These are phyloP conservation scores for Anguilla obscura DNA, from an alignment of 2,797 vertebrate genomes.

Conservation along the genomic window DNA sequence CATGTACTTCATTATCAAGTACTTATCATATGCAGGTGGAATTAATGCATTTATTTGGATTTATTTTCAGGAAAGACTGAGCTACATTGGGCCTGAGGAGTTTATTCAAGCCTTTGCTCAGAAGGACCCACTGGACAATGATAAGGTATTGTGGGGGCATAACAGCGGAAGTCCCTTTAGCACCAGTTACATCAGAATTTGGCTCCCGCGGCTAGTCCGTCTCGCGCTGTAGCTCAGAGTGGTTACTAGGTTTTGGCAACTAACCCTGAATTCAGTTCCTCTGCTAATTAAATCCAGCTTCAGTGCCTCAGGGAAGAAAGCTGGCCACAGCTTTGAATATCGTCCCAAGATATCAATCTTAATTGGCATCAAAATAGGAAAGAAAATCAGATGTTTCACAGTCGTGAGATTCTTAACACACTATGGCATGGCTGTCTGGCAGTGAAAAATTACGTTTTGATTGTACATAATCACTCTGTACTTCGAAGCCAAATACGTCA, in stretches of 20 bases:
- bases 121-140: slow-evolving; percentile 86
- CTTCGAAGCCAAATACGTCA: neutral
- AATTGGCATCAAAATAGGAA: neutral
- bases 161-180: neutral
- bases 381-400: neutral
- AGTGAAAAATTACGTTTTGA: neutral
- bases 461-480: neutral
- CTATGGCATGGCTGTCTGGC: neutral
- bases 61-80: slow-evolving; percentile 84
- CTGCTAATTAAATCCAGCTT: neutral
- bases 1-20: neutral
- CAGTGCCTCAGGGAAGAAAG: neutral
- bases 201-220: neutral
- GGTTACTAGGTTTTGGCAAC: neutral
- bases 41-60: slow-evolving; percentile 16
- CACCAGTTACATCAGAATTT: slow-evolving; percentile 4
- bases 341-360: neutral
- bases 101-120: slow-evolving; percentile 91
- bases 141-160: slow-evolving; percentile 76
- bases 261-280: slow-evolving; percentile 2
- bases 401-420: neutral
- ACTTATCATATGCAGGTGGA: neutral
- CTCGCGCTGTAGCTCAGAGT: neutral
- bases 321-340: neutral
- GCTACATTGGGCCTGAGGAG: slow-evolving; percentile 94